Evolutionary conservation across 2,888 invertebrate genomes (phyloP).

Genomic region (Torymus auratus): DNA sequence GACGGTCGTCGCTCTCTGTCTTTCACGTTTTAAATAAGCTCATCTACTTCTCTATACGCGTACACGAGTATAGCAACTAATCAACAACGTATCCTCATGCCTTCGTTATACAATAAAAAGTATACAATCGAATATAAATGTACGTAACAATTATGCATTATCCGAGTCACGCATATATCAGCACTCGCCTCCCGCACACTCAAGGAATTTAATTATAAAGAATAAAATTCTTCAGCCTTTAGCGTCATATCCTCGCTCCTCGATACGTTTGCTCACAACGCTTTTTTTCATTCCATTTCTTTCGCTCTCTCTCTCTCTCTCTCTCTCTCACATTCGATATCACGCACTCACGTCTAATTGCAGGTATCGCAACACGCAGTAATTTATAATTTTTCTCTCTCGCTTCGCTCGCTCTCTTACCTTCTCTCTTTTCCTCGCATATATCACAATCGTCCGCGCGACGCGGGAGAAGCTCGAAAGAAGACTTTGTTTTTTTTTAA

Average conservation of each 20-base stretch:
- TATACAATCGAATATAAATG: constrained; percentile 65
- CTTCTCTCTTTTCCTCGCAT: constrained; percentile 50
- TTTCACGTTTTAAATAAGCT: constrained; percentile 41
- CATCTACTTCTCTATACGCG: constrained; percentile 44
- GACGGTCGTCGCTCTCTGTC: too few species aligned
- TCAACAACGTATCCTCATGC: constrained; percentile 64
- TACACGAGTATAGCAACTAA: constrained; percentile 64
- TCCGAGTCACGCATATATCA: constrained; percentile 29
- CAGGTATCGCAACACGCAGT: constrained; percentile 44
- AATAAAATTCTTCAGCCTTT: constrained; percentile 56
- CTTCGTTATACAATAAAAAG: constrained; percentile 60
- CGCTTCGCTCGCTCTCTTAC: constrained; percentile 15
- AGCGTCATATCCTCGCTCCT: constrained; percentile 8
- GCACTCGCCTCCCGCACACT: constrained; percentile 43
- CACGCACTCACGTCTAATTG: constrained; percentile 43
- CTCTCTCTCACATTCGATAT: neutral
- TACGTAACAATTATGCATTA: constrained; percentile 64
- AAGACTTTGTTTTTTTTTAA: constrained; percentile 48
- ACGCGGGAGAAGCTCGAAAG: constrained; percentile 57
- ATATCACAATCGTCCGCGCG: constrained; percentile 59
- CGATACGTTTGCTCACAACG: constrained; percentile 22
- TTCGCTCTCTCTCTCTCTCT: constrained; percentile 19
- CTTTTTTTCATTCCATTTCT: constrained; percentile 21
- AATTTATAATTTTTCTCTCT: constrained; percentile 49
- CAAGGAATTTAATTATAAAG: constrained; percentile 53